Evolutionary conservation across 2,113 vertebrate genomes (phyloP).

Genomic region (Steatornis caripensis): DNA sequence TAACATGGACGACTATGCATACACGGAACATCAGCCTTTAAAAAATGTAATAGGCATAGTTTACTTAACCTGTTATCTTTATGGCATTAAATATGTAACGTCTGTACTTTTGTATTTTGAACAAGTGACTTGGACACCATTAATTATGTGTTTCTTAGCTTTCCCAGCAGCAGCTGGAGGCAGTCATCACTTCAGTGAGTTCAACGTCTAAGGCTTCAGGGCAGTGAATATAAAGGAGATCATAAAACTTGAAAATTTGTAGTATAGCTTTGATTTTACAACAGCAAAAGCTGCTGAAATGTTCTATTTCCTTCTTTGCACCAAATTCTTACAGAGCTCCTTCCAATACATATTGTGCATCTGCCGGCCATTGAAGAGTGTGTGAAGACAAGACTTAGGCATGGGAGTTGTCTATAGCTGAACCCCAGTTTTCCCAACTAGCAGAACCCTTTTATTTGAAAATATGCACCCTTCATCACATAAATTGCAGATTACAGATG

Average conservation of each 20-base stretch:
- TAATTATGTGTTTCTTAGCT: background rate
- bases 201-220: background rate
- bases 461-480: background rate
- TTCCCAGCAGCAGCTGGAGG: background rate
- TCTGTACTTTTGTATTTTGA: background rate
- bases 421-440: background rate
- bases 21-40: background rate
- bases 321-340: background rate
- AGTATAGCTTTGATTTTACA: background rate
- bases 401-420: background rate
- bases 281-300: background rate
- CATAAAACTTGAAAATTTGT: background rate
- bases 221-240: background rate
- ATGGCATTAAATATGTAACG: background rate
- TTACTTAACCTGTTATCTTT: background rate
- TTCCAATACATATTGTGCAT: background rate
- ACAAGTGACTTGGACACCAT: background rate
- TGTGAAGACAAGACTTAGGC: background rate
- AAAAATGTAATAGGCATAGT: background rate
- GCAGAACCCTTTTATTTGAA: background rate
- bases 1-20: background rate
- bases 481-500: background rate
- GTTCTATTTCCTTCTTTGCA: background rate
- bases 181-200: background rate
- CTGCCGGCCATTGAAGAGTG: background rate